These are phyloP conservation scores for Stratiomys singularior DNA, from an alignment of 2,888 invertebrate genomes.

Conservation along the genomic window DNA sequence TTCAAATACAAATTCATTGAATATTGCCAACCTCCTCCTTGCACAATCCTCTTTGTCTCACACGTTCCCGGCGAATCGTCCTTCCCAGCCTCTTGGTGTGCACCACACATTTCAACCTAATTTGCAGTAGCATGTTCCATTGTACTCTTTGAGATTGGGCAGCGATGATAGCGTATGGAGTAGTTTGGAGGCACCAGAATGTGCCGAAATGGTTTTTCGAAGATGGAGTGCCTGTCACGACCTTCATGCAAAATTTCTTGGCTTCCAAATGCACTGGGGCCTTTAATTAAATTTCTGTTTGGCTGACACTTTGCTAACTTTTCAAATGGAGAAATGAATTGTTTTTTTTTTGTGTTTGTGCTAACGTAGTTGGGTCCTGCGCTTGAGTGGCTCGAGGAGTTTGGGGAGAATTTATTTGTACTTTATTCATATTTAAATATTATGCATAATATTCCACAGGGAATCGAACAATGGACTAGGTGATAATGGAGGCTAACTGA, in stretches of 20 bases:
- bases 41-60: background rate
- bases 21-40: background rate
- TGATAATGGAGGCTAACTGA: too few species aligned
- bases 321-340: background rate
- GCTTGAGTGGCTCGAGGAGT: too few species aligned
- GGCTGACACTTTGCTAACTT: constrained; percentile 33
- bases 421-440: too few species aligned
- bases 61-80: background rate
- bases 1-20: constrained; percentile 32
- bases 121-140: constrained; percentile 23
- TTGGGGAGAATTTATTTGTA: too few species aligned
- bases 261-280: constrained; percentile 39
- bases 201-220: constrained; percentile 26
- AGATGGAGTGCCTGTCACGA: constrained; percentile 35
- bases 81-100: background rate
- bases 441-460: too few species aligned
- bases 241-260: constrained; percentile 44
- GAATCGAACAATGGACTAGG: too few species aligned
- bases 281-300: constrained; percentile 42
- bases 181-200: background rate
- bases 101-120: background rate
- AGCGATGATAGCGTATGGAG: background rate
- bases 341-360: background rate
- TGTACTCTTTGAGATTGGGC: background rate
- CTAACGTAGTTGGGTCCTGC: too few species aligned